Base-by-base conservation (phyloP, 2,797 vertebrate species). In the Danio choprae region DNA sequence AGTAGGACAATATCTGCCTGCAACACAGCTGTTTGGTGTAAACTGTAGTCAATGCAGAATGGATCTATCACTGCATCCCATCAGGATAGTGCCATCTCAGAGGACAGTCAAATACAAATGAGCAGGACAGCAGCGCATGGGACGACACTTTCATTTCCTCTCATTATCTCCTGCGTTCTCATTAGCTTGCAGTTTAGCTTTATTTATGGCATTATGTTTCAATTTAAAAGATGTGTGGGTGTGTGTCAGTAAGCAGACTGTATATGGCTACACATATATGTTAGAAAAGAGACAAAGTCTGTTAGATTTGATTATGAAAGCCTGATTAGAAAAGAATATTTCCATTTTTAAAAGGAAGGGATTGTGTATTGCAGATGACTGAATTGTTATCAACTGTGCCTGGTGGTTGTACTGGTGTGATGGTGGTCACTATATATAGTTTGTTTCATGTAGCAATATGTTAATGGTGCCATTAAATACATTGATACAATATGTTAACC, bases 71-170 rank as follows among this genome's bases (percentile, higher is more conserved):
- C 72, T 38, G 38, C 8, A 67, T 80, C 89, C 86, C 83, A 77
- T 3, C 56, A 86, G 82, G 86, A n/a, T n/a, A n/a, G n/a, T n/a
- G n/a, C n/a, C n/a, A n/a, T n/a, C n/a, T 74, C 44, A 48, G 50
- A 46, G 81, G 83, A 90, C 84, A 86, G 90, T 87, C 87, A 85
- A 89, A 91, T 88, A 90, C 86, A 91, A 93, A 92, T 93, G 90
- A 92, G 85, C 87, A 86, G 83, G 82, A 91, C 85, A 83, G 83
- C 82, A 83, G 77, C 85, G 22, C 76, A 73, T 78, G 50, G 82
- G 74, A 70, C 74, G 78, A 71, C 80, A 77, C 65, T 59, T 62
- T 62, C 13, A 58, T 79, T 56, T 59, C 70, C 83, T 72, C 74
- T 74, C 55, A 58, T 62, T 81, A 56, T 65, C 64, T 78, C 74